A percentile compares a stretch with the other conserved stretches of the same genome.
Evolutionary conservation across 1,140 invertebrate species (phyloP).

Genomic region (Neodiprion fabricii): DNA sequence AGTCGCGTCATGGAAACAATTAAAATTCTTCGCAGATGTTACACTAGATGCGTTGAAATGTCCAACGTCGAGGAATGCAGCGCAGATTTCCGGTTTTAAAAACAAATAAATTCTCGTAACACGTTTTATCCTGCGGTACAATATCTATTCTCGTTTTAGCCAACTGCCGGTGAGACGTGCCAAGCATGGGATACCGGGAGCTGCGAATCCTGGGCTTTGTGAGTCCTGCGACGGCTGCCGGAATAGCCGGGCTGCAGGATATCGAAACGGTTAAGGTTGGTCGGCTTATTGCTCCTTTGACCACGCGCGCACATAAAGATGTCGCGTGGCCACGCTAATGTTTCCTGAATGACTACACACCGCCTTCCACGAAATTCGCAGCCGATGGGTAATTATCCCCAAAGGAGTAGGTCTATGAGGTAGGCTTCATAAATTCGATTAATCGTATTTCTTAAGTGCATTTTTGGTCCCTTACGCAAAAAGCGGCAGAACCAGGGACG

Average conservation of each 20-base stretch:
- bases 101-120: not conserved
- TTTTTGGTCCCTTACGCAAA: not conserved
- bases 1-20: not conserved
- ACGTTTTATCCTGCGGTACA: not conserved
- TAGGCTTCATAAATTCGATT: not conserved
- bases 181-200: not conserved
- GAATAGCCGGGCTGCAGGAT: constrained; percentile 1
- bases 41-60: not conserved
- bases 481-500: not conserved
- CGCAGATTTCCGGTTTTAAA: not conserved
- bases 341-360: constrained; percentile 2
- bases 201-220: not conserved
- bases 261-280: not conserved
- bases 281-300: not conserved
- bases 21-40: not conserved
- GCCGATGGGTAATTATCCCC: not conserved
- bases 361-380: constrained; percentile 4
- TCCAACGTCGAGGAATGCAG: not conserved
- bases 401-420: not conserved
- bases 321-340: constrained; percentile 6
- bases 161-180: not conserved
- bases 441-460: not conserved
- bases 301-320: constrained; percentile 2
- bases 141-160: constrained; percentile 6
- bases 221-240: not conserved